These are phyloP conservation scores for Pempheris klunzingeri DNA, from an alignment of 2,797 vertebrate genomes.

Conservation along the genomic window DNA sequence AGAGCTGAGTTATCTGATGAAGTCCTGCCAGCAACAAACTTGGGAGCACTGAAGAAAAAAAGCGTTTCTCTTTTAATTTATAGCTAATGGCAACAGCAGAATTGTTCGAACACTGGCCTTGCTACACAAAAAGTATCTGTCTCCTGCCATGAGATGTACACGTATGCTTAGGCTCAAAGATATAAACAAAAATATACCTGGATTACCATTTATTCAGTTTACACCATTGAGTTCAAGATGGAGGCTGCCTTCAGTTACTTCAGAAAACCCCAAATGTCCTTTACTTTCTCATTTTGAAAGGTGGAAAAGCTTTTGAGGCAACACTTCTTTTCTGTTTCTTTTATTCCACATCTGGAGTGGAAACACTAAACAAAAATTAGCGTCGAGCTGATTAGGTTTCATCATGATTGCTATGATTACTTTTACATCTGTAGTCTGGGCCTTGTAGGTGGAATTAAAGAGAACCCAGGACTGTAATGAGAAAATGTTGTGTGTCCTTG, in stretches of 20 bases:
- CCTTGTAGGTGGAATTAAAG: conserved; percentile 12
- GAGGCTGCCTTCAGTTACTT: neutral
- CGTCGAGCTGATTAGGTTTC: conserved; percentile 17
- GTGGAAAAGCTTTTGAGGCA: neutral
- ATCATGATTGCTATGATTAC: conserved; percentile 41
- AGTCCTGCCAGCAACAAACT: neutral
- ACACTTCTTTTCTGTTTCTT: neutral
- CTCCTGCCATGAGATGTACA: conserved; percentile 8
- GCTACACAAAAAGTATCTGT: conserved; percentile 17
- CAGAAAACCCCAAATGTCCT: neutral
- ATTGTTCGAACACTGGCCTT: neutral
- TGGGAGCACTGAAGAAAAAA: conserved; percentile 6
- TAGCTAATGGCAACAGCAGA: neutral
- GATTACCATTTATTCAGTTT: neutral
- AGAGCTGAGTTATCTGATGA: conserved; percentile 10
- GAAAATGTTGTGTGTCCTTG: conserved; percentile 1
- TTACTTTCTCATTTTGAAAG: neutral
- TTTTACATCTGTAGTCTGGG: conserved; percentile 20
- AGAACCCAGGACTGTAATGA: neutral
- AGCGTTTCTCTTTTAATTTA: neutral
- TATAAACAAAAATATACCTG: neutral
- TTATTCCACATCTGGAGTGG: conserved; percentile 3
- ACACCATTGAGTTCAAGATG: neutral
- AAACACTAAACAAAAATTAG: conserved; percentile 7
- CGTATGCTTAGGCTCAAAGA: neutral